Conservation (phyloP, 2,888 invertebrate genomes). For the Dryadula phaetusa region DNA sequence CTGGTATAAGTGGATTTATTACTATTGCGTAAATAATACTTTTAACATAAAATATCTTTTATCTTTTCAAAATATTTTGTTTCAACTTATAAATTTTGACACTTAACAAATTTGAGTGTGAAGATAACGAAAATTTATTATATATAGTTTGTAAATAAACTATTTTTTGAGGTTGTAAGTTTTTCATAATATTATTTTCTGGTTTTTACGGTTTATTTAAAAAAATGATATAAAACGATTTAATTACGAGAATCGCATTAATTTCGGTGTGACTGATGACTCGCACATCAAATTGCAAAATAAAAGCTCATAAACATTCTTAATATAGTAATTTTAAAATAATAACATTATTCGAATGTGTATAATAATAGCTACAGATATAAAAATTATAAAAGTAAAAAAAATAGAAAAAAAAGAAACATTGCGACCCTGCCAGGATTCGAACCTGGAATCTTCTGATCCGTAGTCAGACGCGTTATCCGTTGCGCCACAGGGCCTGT, state of each 20-base stretch:
- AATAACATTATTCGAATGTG: too few species aligned
- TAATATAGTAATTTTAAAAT: too few species aligned
- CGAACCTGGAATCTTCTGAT: slow-evolving; percentile 88
- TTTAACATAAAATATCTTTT: slow-evolving; percentile 15
- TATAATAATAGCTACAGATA: too few species aligned
- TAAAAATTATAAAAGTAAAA: slow-evolving; percentile 38
- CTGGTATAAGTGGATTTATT: neutral
- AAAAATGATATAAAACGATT: neutral
- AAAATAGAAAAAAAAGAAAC: slow-evolving; percentile 30
- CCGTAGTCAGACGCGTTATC: slow-evolving; percentile 89
- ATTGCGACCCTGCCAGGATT: slow-evolving; percentile 85
- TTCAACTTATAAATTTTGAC: slow-evolving; percentile 58
- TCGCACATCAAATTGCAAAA: too few species aligned
- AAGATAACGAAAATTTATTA: slow-evolving; percentile 56
- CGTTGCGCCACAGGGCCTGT: slow-evolving; percentile 86
- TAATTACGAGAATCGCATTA: too few species aligned
- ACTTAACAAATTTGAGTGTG: slow-evolving; percentile 60
- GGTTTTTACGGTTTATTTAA: neutral
- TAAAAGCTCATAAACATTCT: too few species aligned
- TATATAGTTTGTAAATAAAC: slow-evolving; percentile 27
- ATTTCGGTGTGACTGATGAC: too few species aligned
- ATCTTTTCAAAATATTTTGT: slow-evolving; percentile 25
- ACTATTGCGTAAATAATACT: neutral
- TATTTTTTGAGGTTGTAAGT: slow-evolving; percentile 29
- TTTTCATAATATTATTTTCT: neutral